Evolutionary conservation across 2,113 vertebrate species (phyloP).

Genomic region (Tragulus kanchil): DNA sequence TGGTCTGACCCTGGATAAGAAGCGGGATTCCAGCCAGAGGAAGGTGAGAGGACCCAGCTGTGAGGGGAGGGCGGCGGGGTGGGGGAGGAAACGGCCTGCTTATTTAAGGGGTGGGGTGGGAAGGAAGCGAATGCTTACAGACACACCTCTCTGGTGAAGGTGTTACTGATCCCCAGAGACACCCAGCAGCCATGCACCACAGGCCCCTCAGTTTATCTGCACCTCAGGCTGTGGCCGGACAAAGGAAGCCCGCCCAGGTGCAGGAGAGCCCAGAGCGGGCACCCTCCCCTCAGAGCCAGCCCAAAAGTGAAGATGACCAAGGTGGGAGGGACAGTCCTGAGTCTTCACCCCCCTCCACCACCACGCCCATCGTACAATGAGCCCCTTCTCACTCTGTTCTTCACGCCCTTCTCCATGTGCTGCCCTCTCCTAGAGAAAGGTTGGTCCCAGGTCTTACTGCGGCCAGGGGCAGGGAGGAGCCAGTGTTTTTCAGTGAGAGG

Average conservation of each 20-base stretch:
- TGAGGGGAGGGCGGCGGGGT: not conserved
- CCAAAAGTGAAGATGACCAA: not conserved
- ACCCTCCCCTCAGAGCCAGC: not conserved
- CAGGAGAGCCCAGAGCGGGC: not conserved
- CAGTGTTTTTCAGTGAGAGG: not conserved
- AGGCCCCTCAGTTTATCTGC: conserved; percentile 7
- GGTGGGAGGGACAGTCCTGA: not conserved
- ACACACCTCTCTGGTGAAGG: not conserved
- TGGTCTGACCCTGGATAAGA: not conserved
- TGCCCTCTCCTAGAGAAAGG: not conserved
- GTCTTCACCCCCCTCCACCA: not conserved
- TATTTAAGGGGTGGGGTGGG: not conserved
- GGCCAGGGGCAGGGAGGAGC: not conserved
- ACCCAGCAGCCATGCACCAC: not conserved
- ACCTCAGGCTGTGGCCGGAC: not conserved
- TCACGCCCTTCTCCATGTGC: not conserved
- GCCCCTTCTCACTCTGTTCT: not conserved
- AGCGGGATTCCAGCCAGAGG: not conserved
- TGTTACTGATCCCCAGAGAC: conserved; percentile 1
- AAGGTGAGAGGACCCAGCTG: not conserved
- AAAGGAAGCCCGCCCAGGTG: not conserved
- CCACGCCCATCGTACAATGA: fast-evolving
- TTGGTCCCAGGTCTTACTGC: not conserved
- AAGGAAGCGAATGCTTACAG: not conserved
- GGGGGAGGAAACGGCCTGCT: not conserved